These are phyloP conservation scores for Pica pica DNA, from an alignment of 2,113 vertebrate genomes.

Conservation along the genomic window DNA sequence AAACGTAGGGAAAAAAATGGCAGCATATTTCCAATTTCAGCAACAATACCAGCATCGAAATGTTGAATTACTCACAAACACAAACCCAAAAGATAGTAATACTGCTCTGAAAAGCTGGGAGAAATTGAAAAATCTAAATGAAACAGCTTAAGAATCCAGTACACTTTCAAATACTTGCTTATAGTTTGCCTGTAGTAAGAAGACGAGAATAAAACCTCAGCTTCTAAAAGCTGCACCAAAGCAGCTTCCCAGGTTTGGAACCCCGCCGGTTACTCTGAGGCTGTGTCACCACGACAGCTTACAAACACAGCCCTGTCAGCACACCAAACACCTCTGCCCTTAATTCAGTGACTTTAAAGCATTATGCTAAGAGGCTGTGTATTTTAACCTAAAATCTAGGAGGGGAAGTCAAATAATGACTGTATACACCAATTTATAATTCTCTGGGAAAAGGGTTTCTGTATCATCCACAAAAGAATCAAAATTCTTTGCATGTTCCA, in stretches of 20 bases:
- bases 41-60: background rate
- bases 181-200: background rate
- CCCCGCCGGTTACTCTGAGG: background rate
- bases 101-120: background rate
- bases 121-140: background rate
- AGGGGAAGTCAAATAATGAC: background rate
- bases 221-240: background rate
- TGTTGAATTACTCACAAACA: background rate
- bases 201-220: background rate
- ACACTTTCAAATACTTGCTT: background rate
- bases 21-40: background rate
- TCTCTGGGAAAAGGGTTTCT: background rate
- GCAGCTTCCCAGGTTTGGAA: background rate
- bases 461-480: background rate
- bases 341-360: background rate
- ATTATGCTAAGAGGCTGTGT: background rate
- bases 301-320: background rate
- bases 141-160: background rate
- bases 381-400: background rate
- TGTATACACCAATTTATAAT: background rate
- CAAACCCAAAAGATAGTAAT: background rate
- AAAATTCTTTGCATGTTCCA: background rate
- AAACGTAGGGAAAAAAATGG: background rate
- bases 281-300: background rate
- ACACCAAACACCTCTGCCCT: background rate